A percentile compares a stretch with the other conserved stretches of the same genome.
These are phyloP conservation scores for Gryllus bimaculatus DNA, from an alignment of 1,140 invertebrate genomes.

Conservation along the genomic window DNA sequence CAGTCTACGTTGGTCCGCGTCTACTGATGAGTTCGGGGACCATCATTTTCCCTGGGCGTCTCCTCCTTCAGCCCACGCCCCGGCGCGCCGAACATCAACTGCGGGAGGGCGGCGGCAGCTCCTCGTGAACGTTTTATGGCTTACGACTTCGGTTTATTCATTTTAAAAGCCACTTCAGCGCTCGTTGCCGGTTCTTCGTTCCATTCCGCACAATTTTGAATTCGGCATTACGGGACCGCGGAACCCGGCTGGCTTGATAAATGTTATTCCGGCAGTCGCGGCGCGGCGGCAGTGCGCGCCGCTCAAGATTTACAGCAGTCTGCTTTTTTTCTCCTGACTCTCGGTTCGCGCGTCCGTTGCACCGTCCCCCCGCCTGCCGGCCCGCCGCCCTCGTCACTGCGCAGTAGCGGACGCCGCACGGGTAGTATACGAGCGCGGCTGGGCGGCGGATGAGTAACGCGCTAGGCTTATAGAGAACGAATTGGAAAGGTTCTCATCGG, in stretches of 20 bases:
- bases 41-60: neutral
- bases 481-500: no score
- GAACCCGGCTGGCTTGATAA: neutral
- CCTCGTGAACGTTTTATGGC: neutral
- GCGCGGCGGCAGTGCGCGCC: no score
- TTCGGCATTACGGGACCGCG: slow-evolving; percentile 2
- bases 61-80: neutral
- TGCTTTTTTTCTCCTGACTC: neutral
- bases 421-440: no score
- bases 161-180: slow-evolving; percentile 3
- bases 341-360: neutral
- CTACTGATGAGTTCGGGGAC: neutral
- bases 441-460: no score
- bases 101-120: no score
- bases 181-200: neutral
- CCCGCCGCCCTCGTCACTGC: no score
- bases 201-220: slow-evolving; percentile 4
- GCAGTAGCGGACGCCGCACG: no score
- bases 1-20: no score
- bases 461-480: no score
- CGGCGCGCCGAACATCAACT: neutral
- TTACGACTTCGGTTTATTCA: slow-evolving; percentile 4
- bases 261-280: neutral
- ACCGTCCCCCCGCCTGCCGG: no score
- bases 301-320: neutral